A percentile compares a stretch with the other conserved stretches of the same genome.
Evolutionary conservation across 2,888 invertebrate genomes (phyloP).

Genomic region (Acrobasis consociella): DNA sequence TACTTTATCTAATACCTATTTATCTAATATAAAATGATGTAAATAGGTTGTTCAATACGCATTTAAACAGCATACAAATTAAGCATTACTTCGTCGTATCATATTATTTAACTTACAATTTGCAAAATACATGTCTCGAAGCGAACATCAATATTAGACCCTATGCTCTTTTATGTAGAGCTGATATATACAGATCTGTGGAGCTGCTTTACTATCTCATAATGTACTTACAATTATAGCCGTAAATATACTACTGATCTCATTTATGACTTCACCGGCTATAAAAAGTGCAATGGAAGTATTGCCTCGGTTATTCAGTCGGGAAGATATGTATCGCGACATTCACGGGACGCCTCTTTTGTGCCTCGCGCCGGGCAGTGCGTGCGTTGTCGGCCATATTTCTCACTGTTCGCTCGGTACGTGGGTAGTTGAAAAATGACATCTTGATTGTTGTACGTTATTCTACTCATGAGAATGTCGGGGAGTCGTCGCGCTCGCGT

Average conservation of each 20-base stretch:
- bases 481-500: constrained; percentile 76
- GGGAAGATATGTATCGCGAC: constrained; percentile 71
- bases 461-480: constrained; percentile 79
- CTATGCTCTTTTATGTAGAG: background rate
- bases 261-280: constrained; percentile 24
- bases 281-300: constrained; percentile 61
- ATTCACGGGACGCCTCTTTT: constrained; percentile 71
- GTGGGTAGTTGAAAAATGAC: constrained; percentile 83
- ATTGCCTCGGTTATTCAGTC: constrained; percentile 65
- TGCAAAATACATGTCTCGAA: background rate
- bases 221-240: constrained; percentile 15
- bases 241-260: constrained; percentile 18
- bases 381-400: constrained; percentile 77
- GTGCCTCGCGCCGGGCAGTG: constrained; percentile 62
- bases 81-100: no score
- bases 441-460: constrained; percentile 82
- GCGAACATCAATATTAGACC: background rate
- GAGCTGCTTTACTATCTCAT: constrained; percentile 14
- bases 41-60: no score
- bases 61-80: no score
- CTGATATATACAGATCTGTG: background rate
- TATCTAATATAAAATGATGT: no score
- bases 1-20: no score
- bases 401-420: constrained; percentile 66
- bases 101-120: background rate